phyloP scores from a whole-genome alignment of 1,140 invertebrate species.

The Andricus grossulariae region DNA sequence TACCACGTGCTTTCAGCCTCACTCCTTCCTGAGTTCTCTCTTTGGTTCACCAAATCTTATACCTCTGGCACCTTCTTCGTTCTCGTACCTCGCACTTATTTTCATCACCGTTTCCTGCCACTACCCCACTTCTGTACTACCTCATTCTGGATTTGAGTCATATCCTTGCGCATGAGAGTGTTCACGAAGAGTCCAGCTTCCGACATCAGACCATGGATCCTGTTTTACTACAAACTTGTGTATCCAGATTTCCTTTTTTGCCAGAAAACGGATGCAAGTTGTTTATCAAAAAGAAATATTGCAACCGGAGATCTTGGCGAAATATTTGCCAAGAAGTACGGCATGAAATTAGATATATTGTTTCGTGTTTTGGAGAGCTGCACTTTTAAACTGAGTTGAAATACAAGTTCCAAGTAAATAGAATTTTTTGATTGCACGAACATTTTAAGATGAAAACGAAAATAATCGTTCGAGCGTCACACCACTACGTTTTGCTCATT shows the following conservation, averaged over 20 bases:
- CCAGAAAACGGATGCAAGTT: constrained; percentile 14
- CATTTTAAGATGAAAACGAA: too few relatives aligned
- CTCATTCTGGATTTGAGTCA: constrained; percentile 25
- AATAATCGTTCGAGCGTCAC: too few relatives aligned
- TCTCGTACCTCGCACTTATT: constrained; percentile 8
- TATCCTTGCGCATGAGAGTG: constrained; percentile 9
- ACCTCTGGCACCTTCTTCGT: not conserved
- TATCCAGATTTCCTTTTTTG: constrained; percentile 15
- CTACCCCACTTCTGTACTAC: not conserved
- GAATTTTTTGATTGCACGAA: too few relatives aligned
- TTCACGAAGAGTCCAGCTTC: constrained; percentile 20
- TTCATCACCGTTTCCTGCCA: constrained; percentile 3
- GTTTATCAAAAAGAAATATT: constrained; percentile 24
- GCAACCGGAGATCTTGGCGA: not conserved
- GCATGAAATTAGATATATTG: constrained; percentile 8
- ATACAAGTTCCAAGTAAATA: too few relatives aligned
- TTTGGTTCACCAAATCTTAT: not conserved
- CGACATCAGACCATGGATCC: constrained; percentile 1
- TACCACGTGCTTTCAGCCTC: not conserved
- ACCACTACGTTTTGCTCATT: too few relatives aligned
- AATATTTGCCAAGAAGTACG: constrained; percentile 5
- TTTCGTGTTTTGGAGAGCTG: not conserved
- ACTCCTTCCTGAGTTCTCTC: not conserved
- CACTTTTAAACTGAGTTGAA: not conserved
- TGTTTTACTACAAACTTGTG: constrained; percentile 11